Conservation (phyloP, 2,113 vertebrate genomes). For the Eulacestoma nigropectus region DNA sequence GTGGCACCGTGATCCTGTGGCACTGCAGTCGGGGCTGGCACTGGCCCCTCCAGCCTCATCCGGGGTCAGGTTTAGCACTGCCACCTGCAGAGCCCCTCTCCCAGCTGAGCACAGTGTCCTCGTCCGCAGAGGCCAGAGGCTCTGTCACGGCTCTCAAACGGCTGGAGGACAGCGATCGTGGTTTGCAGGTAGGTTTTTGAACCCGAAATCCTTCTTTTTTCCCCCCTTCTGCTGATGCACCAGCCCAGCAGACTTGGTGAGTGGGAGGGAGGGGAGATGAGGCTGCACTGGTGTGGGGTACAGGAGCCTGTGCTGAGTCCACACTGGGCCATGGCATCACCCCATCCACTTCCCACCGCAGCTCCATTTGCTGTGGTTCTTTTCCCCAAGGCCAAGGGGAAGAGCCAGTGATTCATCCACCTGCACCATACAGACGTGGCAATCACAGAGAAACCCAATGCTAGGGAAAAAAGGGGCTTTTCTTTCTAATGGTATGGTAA, state of each 20-base stretch:
- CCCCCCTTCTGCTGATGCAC: not conserved
- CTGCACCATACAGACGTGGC: rapidly evolving
- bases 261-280: not conserved
- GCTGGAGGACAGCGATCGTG: rapidly evolving
- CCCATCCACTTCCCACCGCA: rapidly evolving
- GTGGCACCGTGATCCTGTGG: not conserved
- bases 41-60: not conserved
- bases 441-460: not conserved
- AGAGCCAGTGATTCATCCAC: not conserved
- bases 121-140: rapidly evolving
- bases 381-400: not conserved
- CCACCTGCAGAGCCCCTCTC: not conserved
- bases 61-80: not conserved
- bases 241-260: not conserved
- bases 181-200: not conserved
- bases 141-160: rapidly evolving
- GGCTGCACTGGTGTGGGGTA: not conserved
- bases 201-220: rapidly evolving
- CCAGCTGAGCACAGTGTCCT: not conserved
- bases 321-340: not conserved
- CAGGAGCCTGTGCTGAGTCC: not conserved
- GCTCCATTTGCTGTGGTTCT: rapidly evolving
- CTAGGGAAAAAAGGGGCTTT: not conserved
- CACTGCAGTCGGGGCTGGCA: not conserved
- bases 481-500: not conserved